Percentiles rank a stretch among this genome's conserved stretches.
phyloP scores from a whole-genome alignment of 2,888 invertebrate species.

The Mesorhabditis belari region DNA sequence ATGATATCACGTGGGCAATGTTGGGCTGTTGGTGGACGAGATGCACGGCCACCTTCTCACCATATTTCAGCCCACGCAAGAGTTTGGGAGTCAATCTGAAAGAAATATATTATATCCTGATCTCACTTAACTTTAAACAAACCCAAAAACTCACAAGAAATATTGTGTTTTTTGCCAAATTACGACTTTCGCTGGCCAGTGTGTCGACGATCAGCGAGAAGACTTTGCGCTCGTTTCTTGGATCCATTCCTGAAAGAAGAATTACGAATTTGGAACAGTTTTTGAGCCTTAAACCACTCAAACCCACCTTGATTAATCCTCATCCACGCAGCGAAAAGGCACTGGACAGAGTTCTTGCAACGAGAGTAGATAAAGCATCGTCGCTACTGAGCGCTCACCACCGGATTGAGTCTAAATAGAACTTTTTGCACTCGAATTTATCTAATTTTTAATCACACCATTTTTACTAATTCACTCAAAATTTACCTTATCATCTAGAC shows the following conservation, averaged over 20 bases:
- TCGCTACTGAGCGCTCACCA: constrained; percentile 86
- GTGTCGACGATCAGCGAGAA: constrained; percentile 50
- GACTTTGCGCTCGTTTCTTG: constrained; percentile 47
- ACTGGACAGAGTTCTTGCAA: constrained; percentile 80
- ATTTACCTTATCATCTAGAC: constrained; percentile 66
- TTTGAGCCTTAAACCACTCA: neutral
- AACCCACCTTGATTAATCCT: constrained; percentile 62
- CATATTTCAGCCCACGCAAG: constrained; percentile 34
- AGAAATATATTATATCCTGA: too few relatives aligned
- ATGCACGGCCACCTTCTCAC: constrained; percentile 30
- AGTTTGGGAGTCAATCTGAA: constrained; percentile 35
- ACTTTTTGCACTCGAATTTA: too few relatives aligned
- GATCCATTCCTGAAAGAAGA: constrained; percentile 48
- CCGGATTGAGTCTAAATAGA: constrained; percentile 73
- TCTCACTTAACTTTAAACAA: constrained; percentile 5
- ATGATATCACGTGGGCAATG: neutral
- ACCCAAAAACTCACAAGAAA: constrained; percentile 17
- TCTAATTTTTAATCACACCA: too few relatives aligned
- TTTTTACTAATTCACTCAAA: neutral
- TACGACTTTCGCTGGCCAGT: constrained; percentile 23
- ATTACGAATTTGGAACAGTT: too few relatives aligned
- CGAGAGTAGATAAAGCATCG: constrained; percentile 83
- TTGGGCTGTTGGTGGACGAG: constrained; percentile 15
- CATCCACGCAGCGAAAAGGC: constrained; percentile 72
- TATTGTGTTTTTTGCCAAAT: constrained; percentile 46